phyloP scores from a whole-genome alignment of 1,140 invertebrate genomes.

The Caenorhabditis tropicalis region DNA sequence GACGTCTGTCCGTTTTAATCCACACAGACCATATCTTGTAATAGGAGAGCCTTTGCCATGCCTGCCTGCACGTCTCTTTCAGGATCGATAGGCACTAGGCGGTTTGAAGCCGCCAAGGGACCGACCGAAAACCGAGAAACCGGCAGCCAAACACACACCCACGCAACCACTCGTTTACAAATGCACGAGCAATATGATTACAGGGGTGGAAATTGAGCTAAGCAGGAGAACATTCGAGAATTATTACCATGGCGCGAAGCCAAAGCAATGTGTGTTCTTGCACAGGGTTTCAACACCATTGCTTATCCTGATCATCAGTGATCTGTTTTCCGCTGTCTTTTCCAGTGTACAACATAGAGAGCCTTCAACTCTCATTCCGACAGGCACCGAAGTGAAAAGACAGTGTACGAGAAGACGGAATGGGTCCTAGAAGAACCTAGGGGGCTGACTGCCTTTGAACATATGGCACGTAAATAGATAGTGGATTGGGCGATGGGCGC shows the following conservation, averaged over 20 bases:
- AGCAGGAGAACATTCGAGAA: neutral
- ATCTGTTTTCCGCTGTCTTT: neutral
- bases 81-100: slow-evolving; percentile 46
- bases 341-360: neutral
- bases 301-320: neutral
- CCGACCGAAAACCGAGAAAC: neutral
- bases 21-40: slow-evolving; percentile 54
- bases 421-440: neutral
- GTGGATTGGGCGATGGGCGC: slow-evolving; percentile 21
- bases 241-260: neutral
- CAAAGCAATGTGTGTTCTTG: neutral
- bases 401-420: slow-evolving; percentile 29
- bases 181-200: slow-evolving; percentile 13
- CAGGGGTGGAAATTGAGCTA: neutral
- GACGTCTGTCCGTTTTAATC: slow-evolving; percentile 46
- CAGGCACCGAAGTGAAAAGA: slow-evolving; percentile 17
- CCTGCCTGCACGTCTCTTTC: neutral
- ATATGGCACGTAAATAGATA: slow-evolving; percentile 45
- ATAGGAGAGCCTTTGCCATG: slow-evolving; percentile 30
- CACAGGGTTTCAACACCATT: neutral
- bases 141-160: neutral
- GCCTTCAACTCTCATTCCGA: neutral
- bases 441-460: slow-evolving; percentile 24
- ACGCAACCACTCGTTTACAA: neutral
- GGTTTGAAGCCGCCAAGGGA: slow-evolving; percentile 32